Evolutionary conservation across 2,888 invertebrate genomes (phyloP).

Genomic region (Campoletis raptor): DNA sequence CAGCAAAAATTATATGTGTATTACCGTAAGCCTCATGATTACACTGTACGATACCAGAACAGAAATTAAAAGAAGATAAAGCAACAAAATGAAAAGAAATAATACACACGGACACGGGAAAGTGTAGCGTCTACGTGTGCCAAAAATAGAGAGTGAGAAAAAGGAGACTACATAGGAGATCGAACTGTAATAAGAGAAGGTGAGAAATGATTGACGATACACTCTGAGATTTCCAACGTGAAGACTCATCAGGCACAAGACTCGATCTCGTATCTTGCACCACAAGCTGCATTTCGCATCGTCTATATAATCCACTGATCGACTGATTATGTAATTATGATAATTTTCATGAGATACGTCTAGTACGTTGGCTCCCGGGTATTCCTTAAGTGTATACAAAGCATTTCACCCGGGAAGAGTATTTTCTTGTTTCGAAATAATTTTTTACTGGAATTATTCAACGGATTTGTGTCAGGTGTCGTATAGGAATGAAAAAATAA

Average conservation of each 20-base stretch:
- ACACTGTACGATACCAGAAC: slow-evolving; percentile 31
- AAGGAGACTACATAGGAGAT: slow-evolving; percentile 36
- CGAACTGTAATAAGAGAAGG: slow-evolving; percentile 48
- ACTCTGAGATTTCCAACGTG: slow-evolving; percentile 22
- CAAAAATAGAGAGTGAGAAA: slow-evolving; percentile 28
- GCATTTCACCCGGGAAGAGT: slow-evolving; percentile 4
- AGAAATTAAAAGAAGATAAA: slow-evolving; percentile 9
- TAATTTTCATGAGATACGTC: slow-evolving; percentile 41
- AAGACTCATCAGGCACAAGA: slow-evolving; percentile 38
- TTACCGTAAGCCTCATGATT: slow-evolving; percentile 45
- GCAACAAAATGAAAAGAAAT: slow-evolving; percentile 3
- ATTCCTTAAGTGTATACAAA: slow-evolving; percentile 16
- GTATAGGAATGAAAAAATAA: slow-evolving; percentile 13
- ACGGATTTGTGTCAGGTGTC: slow-evolving; percentile 20
- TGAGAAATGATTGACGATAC: slow-evolving; percentile 65
- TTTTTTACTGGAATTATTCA: slow-evolving; percentile 28
- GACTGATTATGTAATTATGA: slow-evolving; percentile 62
- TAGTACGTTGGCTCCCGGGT: slow-evolving; percentile 45
- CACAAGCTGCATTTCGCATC: slow-evolving; percentile 13
- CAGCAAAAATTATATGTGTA: slow-evolving; percentile 27
- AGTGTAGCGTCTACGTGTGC: slow-evolving; percentile 28
- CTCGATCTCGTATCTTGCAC: slow-evolving; percentile 30
- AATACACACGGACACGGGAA: slow-evolving; percentile 33
- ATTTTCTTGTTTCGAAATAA: slow-evolving; percentile 6
- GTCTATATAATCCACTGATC: slow-evolving; percentile 28